Conservation (phyloP, 2,888 invertebrate genomes). For the Rhingia rostrata region DNA sequence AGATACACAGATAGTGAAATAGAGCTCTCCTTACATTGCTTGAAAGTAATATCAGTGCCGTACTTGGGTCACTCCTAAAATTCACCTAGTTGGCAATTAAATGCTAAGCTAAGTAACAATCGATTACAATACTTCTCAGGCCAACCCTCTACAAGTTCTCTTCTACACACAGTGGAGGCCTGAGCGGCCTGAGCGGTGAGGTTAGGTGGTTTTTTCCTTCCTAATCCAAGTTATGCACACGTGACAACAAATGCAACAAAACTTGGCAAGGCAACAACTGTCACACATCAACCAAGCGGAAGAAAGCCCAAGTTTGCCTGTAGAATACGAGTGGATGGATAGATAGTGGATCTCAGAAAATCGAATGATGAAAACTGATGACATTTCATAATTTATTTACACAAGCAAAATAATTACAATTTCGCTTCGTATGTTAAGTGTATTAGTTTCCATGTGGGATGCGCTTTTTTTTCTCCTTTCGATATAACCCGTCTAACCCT, state of each 20-base stretch:
- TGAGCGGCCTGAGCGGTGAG: neutral
- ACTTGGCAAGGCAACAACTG: constrained; percentile 53
- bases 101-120: constrained; percentile 52
- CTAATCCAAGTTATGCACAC: constrained; percentile 57
- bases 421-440: constrained; percentile 11
- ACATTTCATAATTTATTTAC: constrained; percentile 59
- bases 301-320: constrained; percentile 35
- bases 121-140: constrained; percentile 35
- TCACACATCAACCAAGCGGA: neutral
- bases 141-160: constrained; percentile 14
- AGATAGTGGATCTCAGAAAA: constrained; percentile 17
- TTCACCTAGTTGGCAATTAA: constrained; percentile 52
- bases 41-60: constrained; percentile 15
- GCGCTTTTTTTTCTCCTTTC: constrained; percentile 45
- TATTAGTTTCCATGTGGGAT: constrained; percentile 38
- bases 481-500: neutral
- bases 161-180: neutral
- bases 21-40: constrained; percentile 3
- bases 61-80: neutral
- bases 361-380: constrained; percentile 44
- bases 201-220: constrained; percentile 42
- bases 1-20: neutral
- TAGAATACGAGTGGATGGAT: neutral
- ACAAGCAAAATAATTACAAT: constrained; percentile 31
- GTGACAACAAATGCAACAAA: constrained; percentile 59